Evolutionary conservation across 2,888 invertebrate genomes (phyloP).

Genomic region (Cyrtodaria siliqua): DNA sequence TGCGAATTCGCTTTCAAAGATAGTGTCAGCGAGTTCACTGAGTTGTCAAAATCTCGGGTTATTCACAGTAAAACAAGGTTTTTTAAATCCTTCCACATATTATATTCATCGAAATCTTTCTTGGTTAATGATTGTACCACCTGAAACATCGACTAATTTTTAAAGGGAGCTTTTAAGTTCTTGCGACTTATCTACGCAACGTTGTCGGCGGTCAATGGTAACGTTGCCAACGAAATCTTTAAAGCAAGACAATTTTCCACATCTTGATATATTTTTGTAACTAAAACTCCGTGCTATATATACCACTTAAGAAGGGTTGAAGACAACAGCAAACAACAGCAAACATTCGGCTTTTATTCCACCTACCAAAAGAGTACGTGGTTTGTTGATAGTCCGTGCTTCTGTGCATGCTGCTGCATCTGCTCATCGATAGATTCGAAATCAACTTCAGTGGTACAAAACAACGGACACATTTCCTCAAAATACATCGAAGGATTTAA

Average conservation of each 20-base stretch:
- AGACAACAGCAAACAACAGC: slow-evolving; percentile 41
- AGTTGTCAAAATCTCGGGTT: background rate
- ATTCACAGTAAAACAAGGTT: background rate
- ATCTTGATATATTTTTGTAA: background rate
- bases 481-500: slow-evolving; percentile 34
- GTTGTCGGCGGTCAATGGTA: background rate
- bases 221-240: background rate
- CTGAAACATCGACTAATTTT: background rate
- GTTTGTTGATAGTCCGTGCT: slow-evolving; percentile 19
- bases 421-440: slow-evolving; percentile 42
- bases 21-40: background rate
- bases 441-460: slow-evolving; percentile 37
- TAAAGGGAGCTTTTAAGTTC: background rate
- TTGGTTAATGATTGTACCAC: background rate
- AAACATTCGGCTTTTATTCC: slow-evolving; percentile 35
- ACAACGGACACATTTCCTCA: slow-evolving; percentile 48
- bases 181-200: background rate
- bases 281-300: background rate
- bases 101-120: background rate
- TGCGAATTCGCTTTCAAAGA: too few relatives aligned
- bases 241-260: too few relatives aligned
- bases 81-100: background rate
- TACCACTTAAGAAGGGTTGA: background rate
- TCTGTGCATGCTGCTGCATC: slow-evolving; percentile 30
- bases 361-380: slow-evolving; percentile 35